Evolutionary conservation across 2,888 invertebrate species (phyloP), one percentile per base, ranked within the genome.

Genomic region (Latheticus oryzae): DNA sequence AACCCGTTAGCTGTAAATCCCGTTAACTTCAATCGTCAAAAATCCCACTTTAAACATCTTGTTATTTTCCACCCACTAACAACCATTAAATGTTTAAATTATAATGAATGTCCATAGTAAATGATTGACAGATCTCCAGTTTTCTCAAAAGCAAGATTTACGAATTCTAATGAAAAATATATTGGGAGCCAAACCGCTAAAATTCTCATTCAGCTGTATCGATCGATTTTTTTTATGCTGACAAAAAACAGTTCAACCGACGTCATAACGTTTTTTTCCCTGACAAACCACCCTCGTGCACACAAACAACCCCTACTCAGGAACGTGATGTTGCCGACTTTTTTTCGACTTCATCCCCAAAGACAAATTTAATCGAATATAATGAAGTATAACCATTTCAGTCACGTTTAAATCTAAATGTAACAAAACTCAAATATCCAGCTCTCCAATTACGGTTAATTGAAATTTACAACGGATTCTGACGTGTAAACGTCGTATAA

Each of bases 401-500:
- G 63, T 65, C 65, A 65, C 63, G 65, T 65, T 65, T 60, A 47
- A 30, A 47, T 28, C 51, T 56, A 48, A 55, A 60, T 57, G 51
- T 48, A 56, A 58, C 47, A 23, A 54, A 58, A 60, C 60, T 60
- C 56, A 63, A 63, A 54, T 63, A 58, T 63, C 61, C 38, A 65
- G 47, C 24, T 21, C 19, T 45, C 38, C 58, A 58, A 65, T 61
- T 60, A 60, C 58, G 59, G 60, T 58, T 65, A 63, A 65, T 65
- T 63, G 61, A 60, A 65, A 61, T 54, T 52, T 50, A 59, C 52
- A 47, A 48, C 38, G 40, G 42, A 38, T 53, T 35, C 17, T 47
- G 24, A 54, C 60, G 57, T 59, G 37, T 9, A 35, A 47, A 30
- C 9, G 26, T n/a, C n/a, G n/a, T n/a, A n/a, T n/a, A n/a, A 2